A percentile compares a stretch with the other conserved stretches of the same genome.
Evolutionary conservation across 37 sponge, comb jelly and placozoan species (phyloP).

Genomic region (Ianthella basta): DNA sequence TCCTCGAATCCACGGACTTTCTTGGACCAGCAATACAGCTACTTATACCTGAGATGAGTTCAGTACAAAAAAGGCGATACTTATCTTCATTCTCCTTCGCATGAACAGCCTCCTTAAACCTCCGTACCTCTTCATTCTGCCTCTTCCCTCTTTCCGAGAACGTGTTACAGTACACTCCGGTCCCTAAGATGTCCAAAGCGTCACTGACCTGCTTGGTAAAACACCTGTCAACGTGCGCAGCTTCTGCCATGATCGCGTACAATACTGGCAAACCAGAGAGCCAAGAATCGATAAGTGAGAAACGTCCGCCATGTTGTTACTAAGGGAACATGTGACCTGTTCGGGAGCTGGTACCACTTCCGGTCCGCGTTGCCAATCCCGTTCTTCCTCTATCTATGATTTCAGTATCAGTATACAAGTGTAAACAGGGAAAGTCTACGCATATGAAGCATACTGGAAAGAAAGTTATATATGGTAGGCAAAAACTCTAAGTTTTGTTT

Average conservation of each 20-base stretch:
- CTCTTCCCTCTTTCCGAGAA: conserved; percentile 15
- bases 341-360: too few species aligned
- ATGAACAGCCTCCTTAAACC: conserved; percentile 3
- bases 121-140: neutral
- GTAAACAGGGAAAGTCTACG: too few species aligned
- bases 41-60: neutral
- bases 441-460: too few species aligned
- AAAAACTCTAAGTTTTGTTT: too few species aligned
- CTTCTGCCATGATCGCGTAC: neutral
- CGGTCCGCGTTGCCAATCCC: too few species aligned
- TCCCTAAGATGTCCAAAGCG: conserved; percentile 17
- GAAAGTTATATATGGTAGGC: too few species aligned
- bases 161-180: conserved; percentile 2
- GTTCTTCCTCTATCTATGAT: too few species aligned
- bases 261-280: too few species aligned
- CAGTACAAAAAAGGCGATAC: neutral
- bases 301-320: too few species aligned
- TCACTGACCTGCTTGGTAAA: conserved; percentile 2
- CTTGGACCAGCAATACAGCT: neutral
- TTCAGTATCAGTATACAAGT: too few species aligned
- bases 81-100: neutral
- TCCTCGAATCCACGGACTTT: neutral
- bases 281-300: too few species aligned
- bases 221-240: neutral
- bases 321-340: too few species aligned